Evolutionary conservation across 2,888 invertebrate species (phyloP).

Genomic region (Cenopis cana): DNA sequence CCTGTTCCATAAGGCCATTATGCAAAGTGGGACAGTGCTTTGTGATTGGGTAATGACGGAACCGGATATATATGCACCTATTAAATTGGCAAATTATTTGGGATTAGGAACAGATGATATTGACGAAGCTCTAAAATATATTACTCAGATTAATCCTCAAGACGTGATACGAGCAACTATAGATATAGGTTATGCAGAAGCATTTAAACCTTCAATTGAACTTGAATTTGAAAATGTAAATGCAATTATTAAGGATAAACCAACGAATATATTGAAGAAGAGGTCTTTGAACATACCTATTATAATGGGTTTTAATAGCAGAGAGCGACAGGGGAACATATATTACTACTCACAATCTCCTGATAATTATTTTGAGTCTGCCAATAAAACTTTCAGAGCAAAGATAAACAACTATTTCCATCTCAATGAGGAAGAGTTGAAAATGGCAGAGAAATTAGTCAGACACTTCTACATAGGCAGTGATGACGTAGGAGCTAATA

Average conservation of each 20-base stretch:
- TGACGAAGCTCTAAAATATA: conserved; percentile 41
- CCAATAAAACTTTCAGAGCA: conserved; percentile 48
- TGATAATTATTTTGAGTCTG: conserved; percentile 38
- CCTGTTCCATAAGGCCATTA: conserved; percentile 46
- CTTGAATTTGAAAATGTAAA: conserved; percentile 21
- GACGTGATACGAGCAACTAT: conserved; percentile 21
- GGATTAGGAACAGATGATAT: conserved; percentile 45
- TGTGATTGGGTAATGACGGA: conserved; percentile 45
- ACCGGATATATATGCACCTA: conserved; percentile 42
- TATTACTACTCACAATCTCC: conserved; percentile 45
- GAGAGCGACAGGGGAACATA: conserved; percentile 11
- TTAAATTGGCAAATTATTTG: conserved; percentile 45
- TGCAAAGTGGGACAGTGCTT: conserved; percentile 48
- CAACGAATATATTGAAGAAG: conserved; percentile 15
- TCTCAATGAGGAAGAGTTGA: conserved; percentile 46
- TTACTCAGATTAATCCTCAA: conserved; percentile 37
- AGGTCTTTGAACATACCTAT: conserved; percentile 14
- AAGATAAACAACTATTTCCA: conserved; percentile 49
- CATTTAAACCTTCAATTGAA: conserved; percentile 32
- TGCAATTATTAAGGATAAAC: conserved; percentile 35
- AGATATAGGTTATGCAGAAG: conserved; percentile 25
- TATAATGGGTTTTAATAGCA: conserved; percentile 35
- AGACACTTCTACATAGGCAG: conserved; percentile 65
- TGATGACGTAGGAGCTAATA: conserved; percentile 50
- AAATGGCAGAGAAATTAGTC: conserved; percentile 38